Conservation (phyloP, 2,888 invertebrate genomes). For the Tribolium freemani region DNA sequence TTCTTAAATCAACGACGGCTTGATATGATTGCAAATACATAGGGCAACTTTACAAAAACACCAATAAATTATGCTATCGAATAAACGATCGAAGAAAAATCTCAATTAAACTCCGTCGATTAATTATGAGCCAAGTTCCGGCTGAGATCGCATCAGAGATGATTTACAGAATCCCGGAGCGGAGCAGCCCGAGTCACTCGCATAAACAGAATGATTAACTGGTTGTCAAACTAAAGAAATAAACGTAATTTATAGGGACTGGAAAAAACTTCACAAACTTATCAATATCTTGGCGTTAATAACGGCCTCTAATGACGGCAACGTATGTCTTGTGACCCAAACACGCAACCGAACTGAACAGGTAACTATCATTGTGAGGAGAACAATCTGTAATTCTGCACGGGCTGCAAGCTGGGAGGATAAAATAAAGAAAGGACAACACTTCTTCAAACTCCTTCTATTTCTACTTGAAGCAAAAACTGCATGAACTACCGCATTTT, state of each 20-base stretch:
- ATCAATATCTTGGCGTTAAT: slow-evolving; percentile 69
- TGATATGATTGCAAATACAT: slow-evolving; percentile 52
- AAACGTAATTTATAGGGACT: slow-evolving; percentile 68
- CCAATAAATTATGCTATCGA: slow-evolving; percentile 65
- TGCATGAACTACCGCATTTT: too few relatives aligned
- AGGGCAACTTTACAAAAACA: slow-evolving; percentile 57
- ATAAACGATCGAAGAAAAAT: slow-evolving; percentile 65
- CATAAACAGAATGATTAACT: slow-evolving; percentile 68
- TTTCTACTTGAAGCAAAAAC: too few relatives aligned
- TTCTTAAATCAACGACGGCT: slow-evolving; percentile 33
- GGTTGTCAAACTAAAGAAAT: slow-evolving; percentile 68
- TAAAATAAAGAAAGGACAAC: too few relatives aligned
- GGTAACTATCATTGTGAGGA: slow-evolving; percentile 10
- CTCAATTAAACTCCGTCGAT: slow-evolving; percentile 67
- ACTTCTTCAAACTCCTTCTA: too few relatives aligned
- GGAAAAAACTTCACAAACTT: slow-evolving; percentile 67
- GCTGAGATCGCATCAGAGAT: slow-evolving; percentile 63
- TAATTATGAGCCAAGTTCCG: slow-evolving; percentile 66
- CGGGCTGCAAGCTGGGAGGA: neutral
- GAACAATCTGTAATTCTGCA: slow-evolving; percentile 1
- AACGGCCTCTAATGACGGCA: slow-evolving; percentile 67
- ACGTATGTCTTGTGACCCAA: slow-evolving; percentile 63
- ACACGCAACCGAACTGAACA: slow-evolving; percentile 34
- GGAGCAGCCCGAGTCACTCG: slow-evolving; percentile 63
- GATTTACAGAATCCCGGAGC: slow-evolving; percentile 66